Percentiles rank a stretch among this genome's conserved stretches.
These are phyloP conservation scores for Listronotus bonariensis DNA, from an alignment of 1,140 invertebrate species.

Conservation along the genomic window DNA sequence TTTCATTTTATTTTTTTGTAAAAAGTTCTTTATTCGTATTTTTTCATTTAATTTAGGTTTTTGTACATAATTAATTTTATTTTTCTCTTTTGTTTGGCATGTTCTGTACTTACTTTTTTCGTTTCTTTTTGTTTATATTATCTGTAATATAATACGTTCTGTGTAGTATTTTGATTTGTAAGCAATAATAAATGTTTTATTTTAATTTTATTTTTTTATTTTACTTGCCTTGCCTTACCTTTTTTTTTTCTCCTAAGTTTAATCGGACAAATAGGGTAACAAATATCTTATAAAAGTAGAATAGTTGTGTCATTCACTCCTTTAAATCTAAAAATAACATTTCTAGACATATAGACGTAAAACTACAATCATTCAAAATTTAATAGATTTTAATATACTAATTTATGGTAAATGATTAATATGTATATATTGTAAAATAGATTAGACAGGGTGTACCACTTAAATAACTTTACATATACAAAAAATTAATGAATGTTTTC, in stretches of 20 bases:
- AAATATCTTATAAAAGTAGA: constrained; percentile 31
- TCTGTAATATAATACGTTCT: constrained; percentile 23
- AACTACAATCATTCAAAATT: constrained; percentile 1
- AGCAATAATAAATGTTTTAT: constrained; percentile 36
- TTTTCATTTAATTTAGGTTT: constrained; percentile 20
- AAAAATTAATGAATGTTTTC: no score
- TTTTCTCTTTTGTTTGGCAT: constrained; percentile 30
- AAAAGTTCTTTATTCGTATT: constrained; percentile 31
- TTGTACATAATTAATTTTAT: constrained; percentile 18
- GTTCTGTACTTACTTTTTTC: constrained; percentile 31
- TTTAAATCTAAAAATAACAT: background rate
- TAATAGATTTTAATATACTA: background rate
- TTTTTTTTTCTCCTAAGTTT: constrained; percentile 32
- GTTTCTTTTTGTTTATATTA: constrained; percentile 18
- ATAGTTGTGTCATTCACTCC: constrained; percentile 14
- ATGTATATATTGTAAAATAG: background rate
- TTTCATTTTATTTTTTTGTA: constrained; percentile 42
- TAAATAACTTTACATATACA: no score
- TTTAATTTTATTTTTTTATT: constrained; percentile 29
- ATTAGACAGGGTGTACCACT: background rate
- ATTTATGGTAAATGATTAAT: background rate
- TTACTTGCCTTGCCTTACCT: background rate
- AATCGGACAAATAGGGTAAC: constrained; percentile 53
- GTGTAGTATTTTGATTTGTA: constrained; percentile 23
- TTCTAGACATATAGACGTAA: background rate